Percentiles rank a stretch among this genome's conserved stretches.
Conservation (phyloP, 2,797 vertebrate genomes). For the Brotula barbata region DNA sequence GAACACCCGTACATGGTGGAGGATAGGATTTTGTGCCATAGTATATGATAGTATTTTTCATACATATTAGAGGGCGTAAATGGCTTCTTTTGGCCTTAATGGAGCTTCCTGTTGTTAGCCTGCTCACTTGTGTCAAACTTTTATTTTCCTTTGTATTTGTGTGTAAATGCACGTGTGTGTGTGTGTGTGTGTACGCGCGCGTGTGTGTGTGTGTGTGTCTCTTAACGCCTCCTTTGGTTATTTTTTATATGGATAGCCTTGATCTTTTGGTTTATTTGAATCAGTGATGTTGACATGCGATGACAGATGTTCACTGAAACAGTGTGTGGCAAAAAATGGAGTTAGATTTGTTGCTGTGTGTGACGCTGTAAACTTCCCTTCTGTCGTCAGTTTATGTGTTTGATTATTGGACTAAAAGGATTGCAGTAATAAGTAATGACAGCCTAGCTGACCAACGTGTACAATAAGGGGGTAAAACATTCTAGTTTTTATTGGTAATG, state of each 20-base stretch:
- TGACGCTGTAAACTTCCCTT: neutral
- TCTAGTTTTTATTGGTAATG: slow-evolving; percentile 11
- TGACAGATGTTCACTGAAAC: slow-evolving; percentile 3
- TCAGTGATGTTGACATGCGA: slow-evolving; percentile 14
- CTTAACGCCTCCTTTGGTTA: slow-evolving; percentile 46
- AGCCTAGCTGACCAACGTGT: slow-evolving; percentile 11
- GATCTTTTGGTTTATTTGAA: slow-evolving; percentile 34
- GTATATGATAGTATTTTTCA: slow-evolving; percentile 72
- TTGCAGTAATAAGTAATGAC: slow-evolving; percentile 1
- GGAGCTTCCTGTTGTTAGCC: slow-evolving; percentile 59
- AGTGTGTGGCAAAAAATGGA: slow-evolving; percentile 6
- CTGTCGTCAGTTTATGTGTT: slow-evolving; percentile 22
- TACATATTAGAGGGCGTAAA: slow-evolving; percentile 55
- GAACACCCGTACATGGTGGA: slow-evolving; percentile 60
- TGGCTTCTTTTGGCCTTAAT: slow-evolving; percentile 63
- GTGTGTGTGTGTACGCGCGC: slow-evolving; percentile 18
- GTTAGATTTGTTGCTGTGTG: slow-evolving; percentile 10
- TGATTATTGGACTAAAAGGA: slow-evolving; percentile 15
- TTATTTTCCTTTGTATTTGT: slow-evolving; percentile 18
- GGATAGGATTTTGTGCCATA: slow-evolving; percentile 80
- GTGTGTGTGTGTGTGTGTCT: slow-evolving; percentile 3
- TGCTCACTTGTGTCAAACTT: slow-evolving; percentile 53
- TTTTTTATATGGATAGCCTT: slow-evolving; percentile 61
- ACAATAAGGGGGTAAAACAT: slow-evolving; percentile 8
- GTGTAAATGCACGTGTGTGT: slow-evolving; percentile 7